These are phyloP conservation scores for Sarcophaga variegata DNA, from an alignment of 2,888 invertebrate genomes.

Conservation along the genomic window DNA sequence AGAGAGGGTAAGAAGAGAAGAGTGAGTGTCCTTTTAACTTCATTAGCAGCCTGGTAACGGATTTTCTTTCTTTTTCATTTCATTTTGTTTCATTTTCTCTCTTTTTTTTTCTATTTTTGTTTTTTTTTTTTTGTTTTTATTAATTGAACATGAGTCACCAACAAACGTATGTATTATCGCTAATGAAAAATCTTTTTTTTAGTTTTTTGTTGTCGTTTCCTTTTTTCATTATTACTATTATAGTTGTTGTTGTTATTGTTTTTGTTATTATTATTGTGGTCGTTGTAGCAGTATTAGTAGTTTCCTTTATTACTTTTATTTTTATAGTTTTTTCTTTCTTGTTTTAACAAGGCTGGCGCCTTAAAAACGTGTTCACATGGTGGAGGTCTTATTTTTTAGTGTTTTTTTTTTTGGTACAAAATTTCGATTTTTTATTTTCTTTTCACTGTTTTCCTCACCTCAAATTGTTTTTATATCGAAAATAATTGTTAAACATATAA, in stretches of 20 bases:
- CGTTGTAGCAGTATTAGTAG: background rate
- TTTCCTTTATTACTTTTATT: background rate
- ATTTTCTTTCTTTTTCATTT: background rate
- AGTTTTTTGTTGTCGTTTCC: no score
- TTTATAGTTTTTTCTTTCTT: conserved; percentile 1
- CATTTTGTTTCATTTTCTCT: background rate
- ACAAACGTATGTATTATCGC: conserved; percentile 11
- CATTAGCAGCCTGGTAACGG: background rate
- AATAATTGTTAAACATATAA: conserved; percentile 47
- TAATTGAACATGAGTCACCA: conserved; percentile 64
- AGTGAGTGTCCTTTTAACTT: background rate
- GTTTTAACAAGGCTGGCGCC: conserved; percentile 30
- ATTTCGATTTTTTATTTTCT: no score
- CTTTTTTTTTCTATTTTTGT: background rate
- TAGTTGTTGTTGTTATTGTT: no score
- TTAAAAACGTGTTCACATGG: background rate
- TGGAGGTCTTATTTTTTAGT: background rate
- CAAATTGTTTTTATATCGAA: background rate
- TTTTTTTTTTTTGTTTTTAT: conserved; percentile 43
- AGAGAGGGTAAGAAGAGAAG: no score
- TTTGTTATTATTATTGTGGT: background rate
- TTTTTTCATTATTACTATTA: no score
- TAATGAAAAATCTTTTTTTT: conserved; percentile 11
- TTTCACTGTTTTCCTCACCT: background rate
- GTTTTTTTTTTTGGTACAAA: no score